Conservation (phyloP, 2,113 vertebrate species). For the Butorides virescens region DNA sequence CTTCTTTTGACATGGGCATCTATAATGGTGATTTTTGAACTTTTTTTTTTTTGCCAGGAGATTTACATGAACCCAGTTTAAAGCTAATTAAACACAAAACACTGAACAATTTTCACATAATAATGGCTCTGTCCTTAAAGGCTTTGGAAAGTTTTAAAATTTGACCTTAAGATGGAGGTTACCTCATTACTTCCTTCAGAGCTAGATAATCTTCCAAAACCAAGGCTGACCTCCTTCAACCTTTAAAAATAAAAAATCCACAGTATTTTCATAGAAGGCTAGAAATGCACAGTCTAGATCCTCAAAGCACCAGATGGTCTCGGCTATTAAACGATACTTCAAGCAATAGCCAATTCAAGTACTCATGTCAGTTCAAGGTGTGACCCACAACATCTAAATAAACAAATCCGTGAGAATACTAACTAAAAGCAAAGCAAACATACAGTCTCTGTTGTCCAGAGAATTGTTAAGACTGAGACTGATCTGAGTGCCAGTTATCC, state of each 20-base stretch:
- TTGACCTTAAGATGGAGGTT: neutral
- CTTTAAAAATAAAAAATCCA: neutral
- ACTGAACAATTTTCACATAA: neutral
- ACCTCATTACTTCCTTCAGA: neutral
- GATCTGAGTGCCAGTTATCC: neutral
- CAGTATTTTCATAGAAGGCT: neutral
- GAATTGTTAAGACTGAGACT: neutral
- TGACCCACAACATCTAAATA: neutral
- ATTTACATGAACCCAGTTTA: neutral
- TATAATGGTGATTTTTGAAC: neutral
- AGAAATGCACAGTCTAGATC: neutral
- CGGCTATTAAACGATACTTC: neutral
- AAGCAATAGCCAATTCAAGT: neutral
- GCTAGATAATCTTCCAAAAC: neutral
- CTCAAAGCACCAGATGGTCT: neutral
- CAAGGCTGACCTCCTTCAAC: neutral
- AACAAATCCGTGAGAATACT: neutral
- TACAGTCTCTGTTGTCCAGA: neutral
- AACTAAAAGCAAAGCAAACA: neutral
- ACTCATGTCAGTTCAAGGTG: neutral
- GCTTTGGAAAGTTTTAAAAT: neutral
- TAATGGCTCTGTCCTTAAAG: neutral
- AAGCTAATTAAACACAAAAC: neutral
- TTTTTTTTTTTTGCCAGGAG: neutral
- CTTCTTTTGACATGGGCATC: neutral